Percentiles rank a stretch among this genome's conserved stretches.
phyloP scores from a whole-genome alignment of 2,113 vertebrate genomes.

The Cnemophilus loriae region DNA sequence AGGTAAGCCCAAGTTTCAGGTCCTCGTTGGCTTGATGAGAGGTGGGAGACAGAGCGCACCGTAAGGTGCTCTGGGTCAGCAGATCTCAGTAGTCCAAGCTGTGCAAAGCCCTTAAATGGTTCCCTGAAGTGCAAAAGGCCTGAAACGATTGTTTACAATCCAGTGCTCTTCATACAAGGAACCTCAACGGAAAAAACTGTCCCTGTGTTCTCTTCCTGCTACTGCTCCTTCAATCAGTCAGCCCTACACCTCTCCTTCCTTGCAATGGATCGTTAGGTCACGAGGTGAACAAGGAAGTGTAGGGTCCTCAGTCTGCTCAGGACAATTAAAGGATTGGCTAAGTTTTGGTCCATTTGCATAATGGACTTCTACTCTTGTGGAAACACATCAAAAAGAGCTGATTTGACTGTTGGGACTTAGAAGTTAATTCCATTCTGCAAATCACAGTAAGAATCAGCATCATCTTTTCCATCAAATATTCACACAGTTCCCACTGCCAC shows the following conservation, averaged over 20 bases:
- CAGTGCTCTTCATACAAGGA: background rate
- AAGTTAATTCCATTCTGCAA: background rate
- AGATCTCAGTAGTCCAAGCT: background rate
- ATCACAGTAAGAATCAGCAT: background rate
- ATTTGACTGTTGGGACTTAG: background rate
- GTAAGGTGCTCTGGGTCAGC: background rate
- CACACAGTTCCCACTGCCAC: background rate
- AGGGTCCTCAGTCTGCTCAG: background rate
- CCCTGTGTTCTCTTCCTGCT: background rate
- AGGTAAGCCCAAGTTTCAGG: background rate
- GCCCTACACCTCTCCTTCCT: background rate
- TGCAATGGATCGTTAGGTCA: background rate
- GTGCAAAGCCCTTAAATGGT: background rate
- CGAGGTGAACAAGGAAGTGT: background rate
- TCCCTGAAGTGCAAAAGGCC: background rate
- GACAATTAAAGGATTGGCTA: background rate
- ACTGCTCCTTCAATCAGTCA: background rate
- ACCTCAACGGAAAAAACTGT: background rate
- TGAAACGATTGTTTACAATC: background rate
- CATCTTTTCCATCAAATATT: background rate
- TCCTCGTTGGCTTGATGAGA: background rate
- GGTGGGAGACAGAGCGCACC: background rate
- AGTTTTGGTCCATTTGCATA: background rate
- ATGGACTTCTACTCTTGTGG: background rate
- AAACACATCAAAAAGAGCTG: background rate